These are phyloP conservation scores for Digitonthophagus gazella DNA, from an alignment of 2,888 invertebrate genomes.

Conservation along the genomic window DNA sequence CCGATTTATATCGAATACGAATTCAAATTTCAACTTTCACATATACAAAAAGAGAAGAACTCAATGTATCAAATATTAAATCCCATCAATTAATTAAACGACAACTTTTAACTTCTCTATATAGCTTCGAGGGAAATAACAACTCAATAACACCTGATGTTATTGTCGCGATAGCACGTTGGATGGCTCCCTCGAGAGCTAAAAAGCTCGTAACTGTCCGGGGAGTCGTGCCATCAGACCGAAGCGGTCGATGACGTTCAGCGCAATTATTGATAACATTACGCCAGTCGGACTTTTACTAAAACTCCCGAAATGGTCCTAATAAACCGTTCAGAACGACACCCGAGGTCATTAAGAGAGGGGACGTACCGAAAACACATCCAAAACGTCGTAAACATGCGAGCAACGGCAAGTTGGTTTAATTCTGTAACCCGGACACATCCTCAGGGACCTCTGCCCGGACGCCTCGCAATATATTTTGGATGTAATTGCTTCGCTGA, in stretches of 20 bases:
- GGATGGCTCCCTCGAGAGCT: neutral
- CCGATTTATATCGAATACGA: neutral
- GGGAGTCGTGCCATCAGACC: neutral
- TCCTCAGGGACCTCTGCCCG: neutral
- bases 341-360: slow-evolving; percentile 1
- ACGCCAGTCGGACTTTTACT: neutral
- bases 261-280: neutral
- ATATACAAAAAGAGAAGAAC: too few species aligned
- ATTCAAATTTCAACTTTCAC: too few species aligned
- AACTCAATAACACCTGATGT: neutral
- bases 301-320: neutral
- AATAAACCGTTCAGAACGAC: neutral
- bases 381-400: slow-evolving; percentile 14
- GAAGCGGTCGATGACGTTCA: neutral
- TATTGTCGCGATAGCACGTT: neutral
- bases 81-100: neutral
- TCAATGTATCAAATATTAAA: too few species aligned
- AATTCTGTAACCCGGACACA: neutral
- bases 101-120: neutral
- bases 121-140: neutral
- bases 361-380: slow-evolving; percentile 3
- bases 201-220: neutral
- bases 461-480: slow-evolving; percentile 1
- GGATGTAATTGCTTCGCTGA: slow-evolving; percentile 12
- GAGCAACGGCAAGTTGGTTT: neutral